These are phyloP conservation scores for Sinosuthora webbiana DNA, from an alignment of 2,113 vertebrate species.

Conservation along the genomic window DNA sequence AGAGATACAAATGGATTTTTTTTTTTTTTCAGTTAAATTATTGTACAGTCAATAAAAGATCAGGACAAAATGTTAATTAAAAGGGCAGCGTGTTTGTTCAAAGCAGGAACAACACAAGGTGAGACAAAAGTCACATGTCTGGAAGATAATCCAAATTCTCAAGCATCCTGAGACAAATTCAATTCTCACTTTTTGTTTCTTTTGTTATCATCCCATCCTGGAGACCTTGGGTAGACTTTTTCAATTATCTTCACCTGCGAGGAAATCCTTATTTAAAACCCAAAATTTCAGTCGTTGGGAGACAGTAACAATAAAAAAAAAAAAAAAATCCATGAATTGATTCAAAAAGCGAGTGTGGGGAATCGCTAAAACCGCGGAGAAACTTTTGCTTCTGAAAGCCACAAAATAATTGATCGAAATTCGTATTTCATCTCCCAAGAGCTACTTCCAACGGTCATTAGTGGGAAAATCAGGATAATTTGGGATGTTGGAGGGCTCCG, in stretches of 20 bases:
- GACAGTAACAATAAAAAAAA: background rate
- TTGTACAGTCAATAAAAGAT: background rate
- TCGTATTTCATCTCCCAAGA: background rate
- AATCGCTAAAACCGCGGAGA: background rate
- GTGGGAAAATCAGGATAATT: background rate
- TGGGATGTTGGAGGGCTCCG: background rate
- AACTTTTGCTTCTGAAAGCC: background rate
- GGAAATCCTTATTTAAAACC: background rate
- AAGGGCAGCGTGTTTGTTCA: background rate
- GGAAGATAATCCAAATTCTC: background rate
- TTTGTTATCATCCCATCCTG: background rate
- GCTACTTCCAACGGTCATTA: background rate
- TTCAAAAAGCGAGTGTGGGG: background rate
- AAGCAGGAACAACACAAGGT: background rate
- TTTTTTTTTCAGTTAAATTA: background rate
- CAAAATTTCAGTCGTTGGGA: background rate
- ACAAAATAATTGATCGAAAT: background rate
- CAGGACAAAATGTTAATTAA: background rate
- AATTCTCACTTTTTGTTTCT: slow-evolving; percentile 21
- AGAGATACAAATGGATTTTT: background rate
- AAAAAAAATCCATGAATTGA: background rate
- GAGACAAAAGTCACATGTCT: background rate
- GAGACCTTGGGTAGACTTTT: background rate
- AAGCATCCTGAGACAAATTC: background rate
- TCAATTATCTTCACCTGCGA: background rate